These are phyloP conservation scores for Morinoia aosen DNA, from an alignment of 2,888 invertebrate genomes.

Conservation along the genomic window DNA sequence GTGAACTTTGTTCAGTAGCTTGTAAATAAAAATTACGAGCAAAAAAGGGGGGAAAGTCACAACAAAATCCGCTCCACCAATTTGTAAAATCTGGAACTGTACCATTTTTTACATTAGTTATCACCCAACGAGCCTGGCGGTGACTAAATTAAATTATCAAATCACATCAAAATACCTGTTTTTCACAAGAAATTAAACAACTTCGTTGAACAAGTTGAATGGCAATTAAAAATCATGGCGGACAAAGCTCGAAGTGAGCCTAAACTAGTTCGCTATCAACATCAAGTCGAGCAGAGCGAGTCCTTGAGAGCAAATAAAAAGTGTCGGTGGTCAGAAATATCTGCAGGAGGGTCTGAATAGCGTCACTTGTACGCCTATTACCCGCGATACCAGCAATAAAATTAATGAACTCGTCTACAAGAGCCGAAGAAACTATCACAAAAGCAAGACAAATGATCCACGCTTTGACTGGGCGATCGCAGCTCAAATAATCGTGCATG, in stretches of 20 bases:
- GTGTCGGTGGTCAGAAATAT: background rate
- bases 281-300: background rate
- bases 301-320: background rate
- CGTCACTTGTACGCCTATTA: constrained; percentile 7
- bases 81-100: background rate
- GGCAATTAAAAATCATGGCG: background rate
- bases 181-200: background rate
- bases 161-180: background rate
- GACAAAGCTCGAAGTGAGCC: background rate
- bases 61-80: background rate
- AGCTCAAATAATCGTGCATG: background rate
- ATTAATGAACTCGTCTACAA: constrained; percentile 49
- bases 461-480: background rate
- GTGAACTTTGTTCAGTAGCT: background rate
- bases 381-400: background rate
- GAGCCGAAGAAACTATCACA: constrained; percentile 24
- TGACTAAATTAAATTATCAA: background rate
- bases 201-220: background rate
- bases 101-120: background rate
- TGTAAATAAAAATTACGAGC: background rate
- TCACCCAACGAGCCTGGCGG: background rate
- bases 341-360: background rate
- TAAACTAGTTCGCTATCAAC: background rate
- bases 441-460: constrained; percentile 41
- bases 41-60: background rate